Conservation (phyloP, 2,113 vertebrate genomes). For the Sylvietta virens region DNA sequence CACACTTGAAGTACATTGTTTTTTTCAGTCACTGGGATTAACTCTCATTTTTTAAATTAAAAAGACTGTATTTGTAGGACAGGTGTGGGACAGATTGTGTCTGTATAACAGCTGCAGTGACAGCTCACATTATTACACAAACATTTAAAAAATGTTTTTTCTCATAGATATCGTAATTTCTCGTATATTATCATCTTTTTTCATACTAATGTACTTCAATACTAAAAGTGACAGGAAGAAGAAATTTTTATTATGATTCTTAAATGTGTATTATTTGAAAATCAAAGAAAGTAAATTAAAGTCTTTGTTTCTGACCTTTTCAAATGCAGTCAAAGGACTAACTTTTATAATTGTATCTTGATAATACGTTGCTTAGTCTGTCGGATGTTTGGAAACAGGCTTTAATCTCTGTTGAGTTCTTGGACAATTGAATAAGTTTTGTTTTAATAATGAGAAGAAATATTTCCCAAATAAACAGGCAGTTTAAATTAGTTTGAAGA, state of each 20-base stretch:
- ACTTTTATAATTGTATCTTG: neutral
- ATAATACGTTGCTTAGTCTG: neutral
- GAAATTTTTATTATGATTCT: neutral
- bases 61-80: neutral
- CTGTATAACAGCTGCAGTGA: neutral
- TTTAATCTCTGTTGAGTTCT: neutral
- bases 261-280: neutral
- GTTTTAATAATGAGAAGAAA: neutral
- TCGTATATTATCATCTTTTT: neutral
- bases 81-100: neutral
- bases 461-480: neutral
- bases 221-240: neutral
- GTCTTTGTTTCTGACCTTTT: neutral
- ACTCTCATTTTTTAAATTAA: neutral
- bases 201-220: neutral
- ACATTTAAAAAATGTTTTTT: neutral
- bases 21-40: neutral
- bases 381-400: neutral
- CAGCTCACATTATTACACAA: neutral
- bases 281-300: neutral
- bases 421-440: neutral
- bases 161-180: neutral
- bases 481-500: neutral
- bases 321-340: neutral
- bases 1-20: neutral